These are phyloP conservation scores for Hippocampus kuda DNA, from an alignment of 2,797 vertebrate species.

Conservation along the genomic window DNA sequence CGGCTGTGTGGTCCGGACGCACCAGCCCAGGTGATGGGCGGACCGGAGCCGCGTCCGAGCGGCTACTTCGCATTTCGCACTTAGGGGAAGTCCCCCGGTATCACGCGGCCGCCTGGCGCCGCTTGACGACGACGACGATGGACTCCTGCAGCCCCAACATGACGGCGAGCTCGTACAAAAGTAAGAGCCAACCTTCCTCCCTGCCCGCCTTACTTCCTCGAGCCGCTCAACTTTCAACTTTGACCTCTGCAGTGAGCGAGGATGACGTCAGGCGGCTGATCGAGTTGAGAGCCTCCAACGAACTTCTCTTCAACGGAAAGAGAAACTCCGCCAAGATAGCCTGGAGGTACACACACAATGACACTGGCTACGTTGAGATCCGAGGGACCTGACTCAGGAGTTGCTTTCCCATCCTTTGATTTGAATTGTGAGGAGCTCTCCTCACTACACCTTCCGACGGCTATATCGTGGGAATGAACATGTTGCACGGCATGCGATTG, in stretches of 20 bases:
- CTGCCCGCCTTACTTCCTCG: neutral
- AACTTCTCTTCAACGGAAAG: slow-evolving; percentile 62
- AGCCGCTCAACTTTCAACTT: slow-evolving; percentile 28
- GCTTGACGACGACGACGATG: slow-evolving; percentile 26
- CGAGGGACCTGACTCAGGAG: no score
- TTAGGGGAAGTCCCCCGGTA: neutral
- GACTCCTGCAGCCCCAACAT: slow-evolving; percentile 38
- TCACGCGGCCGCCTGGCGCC: no score
- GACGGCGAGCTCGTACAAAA: slow-evolving; percentile 56
- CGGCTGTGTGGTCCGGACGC: neutral
- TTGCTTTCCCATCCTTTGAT: no score
- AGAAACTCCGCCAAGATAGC: slow-evolving; percentile 66
- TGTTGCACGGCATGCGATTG: no score
- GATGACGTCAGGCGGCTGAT: slow-evolving; percentile 65
- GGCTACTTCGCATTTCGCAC: neutral
- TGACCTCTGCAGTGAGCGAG: slow-evolving; percentile 56
- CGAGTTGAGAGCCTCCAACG: slow-evolving; percentile 59
- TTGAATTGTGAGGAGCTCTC: no score
- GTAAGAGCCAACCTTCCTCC: slow-evolving; percentile 32
- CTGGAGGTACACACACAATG: slow-evolving; percentile 50
- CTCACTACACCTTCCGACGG: no score
- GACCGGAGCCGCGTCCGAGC: neutral
- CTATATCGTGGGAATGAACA: no score
- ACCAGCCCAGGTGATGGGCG: neutral
- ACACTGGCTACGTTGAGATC: no score